Evolutionary conservation across 2,888 invertebrate species (phyloP).

Genomic region (Drosophila bunnanda): DNA sequence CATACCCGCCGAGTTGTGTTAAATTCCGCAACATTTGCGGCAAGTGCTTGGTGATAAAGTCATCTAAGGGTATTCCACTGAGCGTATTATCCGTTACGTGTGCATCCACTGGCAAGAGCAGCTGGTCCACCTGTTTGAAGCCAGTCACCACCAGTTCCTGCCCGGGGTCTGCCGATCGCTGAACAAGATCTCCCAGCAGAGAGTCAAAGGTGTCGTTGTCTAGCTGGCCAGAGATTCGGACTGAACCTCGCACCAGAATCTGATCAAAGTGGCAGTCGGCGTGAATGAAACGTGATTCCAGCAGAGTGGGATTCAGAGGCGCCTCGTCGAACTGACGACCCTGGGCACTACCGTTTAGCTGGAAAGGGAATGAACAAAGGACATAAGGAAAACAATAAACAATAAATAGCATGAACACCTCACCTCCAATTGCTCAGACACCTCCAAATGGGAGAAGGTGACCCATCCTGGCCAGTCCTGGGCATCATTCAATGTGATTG

Average conservation of each 20-base stretch:
- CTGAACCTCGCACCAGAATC: slow-evolving; percentile 85
- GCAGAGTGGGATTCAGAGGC: slow-evolving; percentile 85
- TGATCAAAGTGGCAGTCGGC: slow-evolving; percentile 85
- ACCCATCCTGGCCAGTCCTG: slow-evolving; percentile 85
- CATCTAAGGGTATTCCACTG: slow-evolving; percentile 84
- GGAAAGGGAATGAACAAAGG: slow-evolving; percentile 42
- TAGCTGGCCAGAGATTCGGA: slow-evolving; percentile 84
- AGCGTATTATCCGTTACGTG: slow-evolving; percentile 84
- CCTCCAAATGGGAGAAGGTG: slow-evolving; percentile 86
- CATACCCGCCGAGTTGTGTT: slow-evolving; percentile 82
- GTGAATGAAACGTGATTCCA: slow-evolving; percentile 83
- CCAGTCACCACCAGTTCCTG: slow-evolving; percentile 84
- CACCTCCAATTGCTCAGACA: slow-evolving; percentile 85
- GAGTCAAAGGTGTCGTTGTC: slow-evolving; percentile 83
- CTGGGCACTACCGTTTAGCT: slow-evolving; percentile 86
- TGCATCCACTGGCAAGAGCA: slow-evolving; percentile 83
- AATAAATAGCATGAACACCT: not conserved
- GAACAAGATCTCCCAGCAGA: slow-evolving; percentile 85
- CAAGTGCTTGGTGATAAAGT: slow-evolving; percentile 85
- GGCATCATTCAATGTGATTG: slow-evolving; percentile 85
- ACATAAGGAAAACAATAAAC: not conserved
- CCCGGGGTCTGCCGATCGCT: slow-evolving; percentile 82
- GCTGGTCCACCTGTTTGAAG: slow-evolving; percentile 85
- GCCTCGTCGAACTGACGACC: slow-evolving; percentile 84
- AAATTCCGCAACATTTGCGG: slow-evolving; percentile 85